A percentile compares a stretch with the other conserved stretches of the same genome.
These are phyloP conservation scores for Eupithecia centaureata DNA, from an alignment of 2,888 invertebrate genomes.

Conservation along the genomic window DNA sequence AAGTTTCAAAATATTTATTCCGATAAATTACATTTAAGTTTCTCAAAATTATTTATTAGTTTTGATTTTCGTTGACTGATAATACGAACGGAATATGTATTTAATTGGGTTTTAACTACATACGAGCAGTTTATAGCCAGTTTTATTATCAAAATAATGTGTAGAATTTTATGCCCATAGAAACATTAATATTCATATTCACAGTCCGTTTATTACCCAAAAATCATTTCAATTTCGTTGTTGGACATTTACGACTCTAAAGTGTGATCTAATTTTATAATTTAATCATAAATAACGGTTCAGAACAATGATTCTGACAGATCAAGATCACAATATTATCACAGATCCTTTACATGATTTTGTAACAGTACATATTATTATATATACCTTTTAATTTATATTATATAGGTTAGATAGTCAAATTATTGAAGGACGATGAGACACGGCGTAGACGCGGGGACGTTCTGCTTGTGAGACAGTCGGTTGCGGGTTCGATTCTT, in stretches of 20 bases:
- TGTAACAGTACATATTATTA: constrained; percentile 1
- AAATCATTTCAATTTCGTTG: constrained; percentile 32
- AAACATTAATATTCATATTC: constrained; percentile 28
- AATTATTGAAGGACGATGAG: too few species aligned
- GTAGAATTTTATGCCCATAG: constrained; percentile 21
- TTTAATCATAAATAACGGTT: constrained; percentile 35
- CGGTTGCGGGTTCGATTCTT: too few species aligned
- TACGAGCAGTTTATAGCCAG: constrained; percentile 11
- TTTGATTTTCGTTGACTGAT: background rate
- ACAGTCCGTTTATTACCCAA: constrained; percentile 29
- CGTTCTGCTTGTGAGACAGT: too few species aligned
- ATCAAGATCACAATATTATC: constrained; percentile 27
- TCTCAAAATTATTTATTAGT: background rate
- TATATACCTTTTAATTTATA: too few species aligned
- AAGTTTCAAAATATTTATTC: background rate
- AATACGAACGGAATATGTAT: background rate
- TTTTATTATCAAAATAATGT: constrained; percentile 25
- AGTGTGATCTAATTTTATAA: constrained; percentile 41
- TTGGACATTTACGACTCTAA: constrained; percentile 32
- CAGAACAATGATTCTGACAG: constrained; percentile 33
- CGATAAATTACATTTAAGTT: background rate
- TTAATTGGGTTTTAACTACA: background rate
- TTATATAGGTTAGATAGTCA: too few species aligned
- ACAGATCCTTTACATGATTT: background rate
- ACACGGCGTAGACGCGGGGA: too few species aligned